Evolutionary conservation across 2,113 vertebrate species (phyloP).

Genomic region (Orcinus orca): DNA sequence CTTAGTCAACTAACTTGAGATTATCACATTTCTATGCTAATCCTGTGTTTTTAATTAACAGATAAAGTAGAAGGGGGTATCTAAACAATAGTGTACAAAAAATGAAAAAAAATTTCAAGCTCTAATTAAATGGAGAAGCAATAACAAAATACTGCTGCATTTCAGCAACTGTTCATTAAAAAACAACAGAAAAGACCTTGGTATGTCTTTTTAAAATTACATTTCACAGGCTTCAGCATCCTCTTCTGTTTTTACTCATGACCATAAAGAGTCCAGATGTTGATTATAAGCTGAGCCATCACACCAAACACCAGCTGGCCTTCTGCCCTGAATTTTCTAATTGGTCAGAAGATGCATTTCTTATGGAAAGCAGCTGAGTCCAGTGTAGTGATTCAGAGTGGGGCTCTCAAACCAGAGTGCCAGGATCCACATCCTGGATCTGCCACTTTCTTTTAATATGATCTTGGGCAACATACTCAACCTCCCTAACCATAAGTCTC

Average conservation of each 20-base stretch:
- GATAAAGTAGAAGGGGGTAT: conserved; percentile 52
- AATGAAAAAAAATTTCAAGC: conserved; percentile 54
- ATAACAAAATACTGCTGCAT: conserved; percentile 8
- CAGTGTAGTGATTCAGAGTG: neutral
- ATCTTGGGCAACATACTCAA: neutral
- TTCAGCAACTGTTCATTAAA: conserved; percentile 44
- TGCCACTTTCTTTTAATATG: neutral
- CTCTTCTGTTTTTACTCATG: conserved; percentile 40
- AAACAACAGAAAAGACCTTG: conserved; percentile 28
- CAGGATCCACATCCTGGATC: neutral
- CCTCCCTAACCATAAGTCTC: neutral
- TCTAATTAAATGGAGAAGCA: conserved; percentile 71
- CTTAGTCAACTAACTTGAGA: conserved; percentile 61
- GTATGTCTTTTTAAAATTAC: conserved; percentile 33
- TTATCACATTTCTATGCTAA: conserved; percentile 65
- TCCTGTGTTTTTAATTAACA: conserved; percentile 69
- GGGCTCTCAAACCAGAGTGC: neutral
- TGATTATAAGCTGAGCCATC: neutral
- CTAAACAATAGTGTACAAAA: conserved; percentile 55
- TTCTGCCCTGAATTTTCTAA: neutral
- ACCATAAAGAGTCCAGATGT: conserved; percentile 26
- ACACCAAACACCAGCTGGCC: neutral
- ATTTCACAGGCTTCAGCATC: neutral
- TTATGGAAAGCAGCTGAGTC: neutral
- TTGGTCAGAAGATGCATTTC: neutral